Conservation (phyloP, 2,888 invertebrate genomes). For the Eupelmus urozonus region DNA sequence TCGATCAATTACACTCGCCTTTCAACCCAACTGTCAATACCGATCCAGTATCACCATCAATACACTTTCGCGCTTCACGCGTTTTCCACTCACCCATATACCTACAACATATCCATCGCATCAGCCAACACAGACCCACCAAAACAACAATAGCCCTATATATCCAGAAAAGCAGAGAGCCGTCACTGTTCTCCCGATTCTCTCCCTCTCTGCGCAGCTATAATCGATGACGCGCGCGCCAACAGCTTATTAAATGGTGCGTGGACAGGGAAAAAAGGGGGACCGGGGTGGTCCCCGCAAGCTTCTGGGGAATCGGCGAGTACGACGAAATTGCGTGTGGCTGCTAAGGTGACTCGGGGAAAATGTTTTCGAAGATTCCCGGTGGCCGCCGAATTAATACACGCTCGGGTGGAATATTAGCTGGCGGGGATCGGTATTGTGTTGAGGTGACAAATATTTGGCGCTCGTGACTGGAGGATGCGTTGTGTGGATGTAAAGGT, state of each 20-base stretch:
- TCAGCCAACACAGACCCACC: not conserved
- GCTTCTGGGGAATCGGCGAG: not conserved
- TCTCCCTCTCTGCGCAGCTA: not conserved
- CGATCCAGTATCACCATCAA: conserved; percentile 6
- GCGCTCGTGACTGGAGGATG: conserved; percentile 15
- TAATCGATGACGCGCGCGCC: conserved; percentile 24
- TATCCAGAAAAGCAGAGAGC: not conserved
- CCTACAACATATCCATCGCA: not conserved
- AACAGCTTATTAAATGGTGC: conserved; percentile 45
- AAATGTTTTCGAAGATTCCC: conserved; percentile 5
- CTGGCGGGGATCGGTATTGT: conserved; percentile 5
- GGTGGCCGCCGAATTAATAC: conserved; percentile 17
- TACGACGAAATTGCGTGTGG: conserved; percentile 49
- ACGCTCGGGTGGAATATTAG: conserved; percentile 25
- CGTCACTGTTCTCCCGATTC: not conserved
- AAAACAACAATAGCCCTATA: not conserved
- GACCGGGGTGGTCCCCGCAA: conserved; percentile 6
- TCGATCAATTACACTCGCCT: too few relatives aligned
- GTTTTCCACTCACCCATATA: not conserved
- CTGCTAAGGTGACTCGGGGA: conserved; percentile 42
- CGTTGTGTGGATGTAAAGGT: not conserved
- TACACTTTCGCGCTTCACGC: not conserved
- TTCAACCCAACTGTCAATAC: not conserved
- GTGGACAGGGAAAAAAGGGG: not conserved
- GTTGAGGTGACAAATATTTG: conserved; percentile 37